phyloP scores from a whole-genome alignment of 2,113 vertebrate species.

The Heterotilapia buettikoferi region DNA sequence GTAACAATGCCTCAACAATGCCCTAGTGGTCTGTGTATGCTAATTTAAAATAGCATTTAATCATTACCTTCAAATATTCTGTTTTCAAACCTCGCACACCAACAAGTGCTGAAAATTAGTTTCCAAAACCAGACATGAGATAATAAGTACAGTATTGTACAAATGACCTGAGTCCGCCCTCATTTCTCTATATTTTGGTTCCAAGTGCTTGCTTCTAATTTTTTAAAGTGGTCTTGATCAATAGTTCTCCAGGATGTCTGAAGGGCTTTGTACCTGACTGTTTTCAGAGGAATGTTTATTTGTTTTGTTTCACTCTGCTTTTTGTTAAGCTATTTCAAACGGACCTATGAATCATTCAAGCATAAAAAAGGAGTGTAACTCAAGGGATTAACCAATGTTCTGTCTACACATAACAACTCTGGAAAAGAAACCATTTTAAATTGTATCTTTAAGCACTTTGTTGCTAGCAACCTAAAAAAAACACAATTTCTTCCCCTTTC shows the following conservation, averaged over 20 bases:
- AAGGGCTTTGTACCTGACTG: background rate
- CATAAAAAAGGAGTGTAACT: background rate
- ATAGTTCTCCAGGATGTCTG: background rate
- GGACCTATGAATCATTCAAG: background rate
- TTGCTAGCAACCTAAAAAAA: rapidly evolving
- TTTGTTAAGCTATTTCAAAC: background rate
- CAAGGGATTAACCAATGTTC: background rate
- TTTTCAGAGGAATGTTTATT: background rate
- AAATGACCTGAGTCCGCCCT: background rate
- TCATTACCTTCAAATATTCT: background rate
- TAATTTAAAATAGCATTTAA: background rate
- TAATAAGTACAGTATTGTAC: background rate
- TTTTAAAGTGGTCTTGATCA: background rate
- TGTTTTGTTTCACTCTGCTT: background rate
- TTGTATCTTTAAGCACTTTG: background rate
- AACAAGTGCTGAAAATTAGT: background rate
- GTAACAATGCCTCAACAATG: background rate
- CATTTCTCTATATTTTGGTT: background rate
- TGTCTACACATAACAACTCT: background rate
- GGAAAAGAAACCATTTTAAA: background rate
- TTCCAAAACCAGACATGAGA: background rate
- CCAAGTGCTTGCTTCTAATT: background rate
- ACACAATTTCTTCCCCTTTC: background rate
- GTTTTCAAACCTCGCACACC: background rate
- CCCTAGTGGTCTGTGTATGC: background rate